Evolutionary conservation across 2,113 vertebrate species (phyloP).

Genomic region (Oreochromis spilurus): DNA sequence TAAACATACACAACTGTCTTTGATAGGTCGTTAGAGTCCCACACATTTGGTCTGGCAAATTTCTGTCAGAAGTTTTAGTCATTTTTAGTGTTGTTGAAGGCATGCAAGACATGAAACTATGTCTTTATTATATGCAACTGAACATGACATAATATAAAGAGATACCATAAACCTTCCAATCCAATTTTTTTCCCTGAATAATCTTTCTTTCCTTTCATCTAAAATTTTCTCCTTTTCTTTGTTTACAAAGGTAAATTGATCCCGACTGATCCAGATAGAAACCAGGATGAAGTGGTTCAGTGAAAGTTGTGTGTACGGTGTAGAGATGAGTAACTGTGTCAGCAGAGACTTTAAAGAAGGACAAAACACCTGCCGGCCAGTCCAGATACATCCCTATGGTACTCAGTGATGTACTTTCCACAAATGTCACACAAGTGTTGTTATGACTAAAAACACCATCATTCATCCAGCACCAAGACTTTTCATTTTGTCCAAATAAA

Average conservation of each 20-base stretch:
- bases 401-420: fast-evolving
- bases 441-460: not conserved
- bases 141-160: not conserved
- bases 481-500: not conserved
- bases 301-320: conserved; percentile 5
- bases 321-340: not conserved
- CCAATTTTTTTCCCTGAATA: not conserved
- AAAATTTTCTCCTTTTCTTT: not conserved
- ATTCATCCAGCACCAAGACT: not conserved
- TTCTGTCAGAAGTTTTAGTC: not conserved
- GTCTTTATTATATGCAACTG: not conserved
- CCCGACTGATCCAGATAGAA: fast-evolving
- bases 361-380: conserved; percentile 24
- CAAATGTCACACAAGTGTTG: fast-evolving
- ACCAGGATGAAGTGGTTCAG: conserved; percentile 9
- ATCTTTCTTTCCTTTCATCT: not conserved
- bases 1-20: not conserved
- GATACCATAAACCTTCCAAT: not conserved
- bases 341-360: conserved; percentile 8
- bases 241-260: not conserved
- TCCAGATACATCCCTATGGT: conserved; percentile 18
- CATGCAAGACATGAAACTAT: not conserved
- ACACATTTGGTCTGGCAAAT: not conserved
- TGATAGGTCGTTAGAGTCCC: not conserved
- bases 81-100: not conserved